Evolutionary conservation across 2,888 invertebrate species (phyloP).

Genomic region (Stenoptilia bipunctidactyla): DNA sequence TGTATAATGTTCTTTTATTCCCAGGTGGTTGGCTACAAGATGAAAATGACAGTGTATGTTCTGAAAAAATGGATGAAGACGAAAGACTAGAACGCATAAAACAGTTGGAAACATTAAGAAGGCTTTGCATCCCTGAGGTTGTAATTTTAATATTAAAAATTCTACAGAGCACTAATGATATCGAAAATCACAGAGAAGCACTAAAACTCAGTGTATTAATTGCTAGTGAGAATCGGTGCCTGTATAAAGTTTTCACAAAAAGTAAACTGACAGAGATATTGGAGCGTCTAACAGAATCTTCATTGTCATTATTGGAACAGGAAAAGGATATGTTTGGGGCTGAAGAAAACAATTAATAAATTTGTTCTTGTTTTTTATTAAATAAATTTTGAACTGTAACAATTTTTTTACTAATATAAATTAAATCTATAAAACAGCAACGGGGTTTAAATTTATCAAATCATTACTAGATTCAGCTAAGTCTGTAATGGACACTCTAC

Average conservation of each 20-base stretch:
- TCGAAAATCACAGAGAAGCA: conserved; percentile 78
- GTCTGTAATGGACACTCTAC: conserved; percentile 93
- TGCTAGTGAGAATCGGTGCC: conserved; percentile 80
- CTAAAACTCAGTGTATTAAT: conserved; percentile 82
- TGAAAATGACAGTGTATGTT: conserved; percentile 64
- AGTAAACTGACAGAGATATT: conserved; percentile 83
- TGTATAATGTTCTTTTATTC: conserved; percentile 90
- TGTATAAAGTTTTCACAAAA: conserved; percentile 86
- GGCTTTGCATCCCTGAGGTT: conserved; percentile 88
- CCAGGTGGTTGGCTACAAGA: conserved; percentile 94
- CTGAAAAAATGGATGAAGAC: conserved; percentile 49
- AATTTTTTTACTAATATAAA: conserved; percentile 6
- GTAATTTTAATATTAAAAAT: conserved; percentile 83
- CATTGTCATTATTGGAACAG: conserved; percentile 79
- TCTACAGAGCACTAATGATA: conserved; percentile 80
- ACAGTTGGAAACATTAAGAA: conserved; percentile 81
- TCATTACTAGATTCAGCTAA: conserved; percentile 95
- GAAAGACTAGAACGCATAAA: conserved; percentile 69
- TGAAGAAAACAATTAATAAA: conserved; percentile 43
- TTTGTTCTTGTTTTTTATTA: conserved; percentile 18
- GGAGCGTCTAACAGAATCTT: conserved; percentile 83
- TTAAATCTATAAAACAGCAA: conserved; percentile 28
- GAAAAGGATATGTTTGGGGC: conserved; percentile 89
- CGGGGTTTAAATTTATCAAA: conserved; percentile 85
- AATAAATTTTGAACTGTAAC: conserved; percentile 23